These are phyloP conservation scores for Epistrophella euchroma DNA, from an alignment of 2,888 invertebrate species.

Conservation along the genomic window DNA sequence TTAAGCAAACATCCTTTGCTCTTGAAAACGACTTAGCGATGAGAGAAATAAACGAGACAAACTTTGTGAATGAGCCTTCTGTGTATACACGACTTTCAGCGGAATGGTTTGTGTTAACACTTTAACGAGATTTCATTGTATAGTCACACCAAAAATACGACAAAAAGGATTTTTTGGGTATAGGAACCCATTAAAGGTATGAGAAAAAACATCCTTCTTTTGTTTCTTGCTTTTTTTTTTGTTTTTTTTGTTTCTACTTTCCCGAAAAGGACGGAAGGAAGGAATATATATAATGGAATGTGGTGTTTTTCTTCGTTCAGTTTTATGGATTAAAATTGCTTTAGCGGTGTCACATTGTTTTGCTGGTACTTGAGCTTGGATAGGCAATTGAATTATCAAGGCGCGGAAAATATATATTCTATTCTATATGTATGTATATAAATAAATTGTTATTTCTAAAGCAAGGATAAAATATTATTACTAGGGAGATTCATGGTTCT, in stretches of 20 bases:
- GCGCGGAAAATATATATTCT: slow-evolving; percentile 51
- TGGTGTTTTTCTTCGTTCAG: slow-evolving; percentile 29
- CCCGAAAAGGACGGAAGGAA: not conserved
- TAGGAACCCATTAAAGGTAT: not conserved
- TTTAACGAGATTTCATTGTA: slow-evolving; percentile 79
- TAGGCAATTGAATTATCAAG: slow-evolving; percentile 71
- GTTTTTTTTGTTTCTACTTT: not conserved
- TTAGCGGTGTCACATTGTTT: slow-evolving; percentile 70
- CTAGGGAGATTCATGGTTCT: slow-evolving; percentile 18
- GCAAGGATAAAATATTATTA: slow-evolving; percentile 63
- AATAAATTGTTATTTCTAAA: slow-evolving; percentile 66
- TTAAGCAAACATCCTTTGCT: slow-evolving; percentile 54
- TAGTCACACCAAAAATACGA: slow-evolving; percentile 50
- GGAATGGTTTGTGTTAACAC: slow-evolving; percentile 78
- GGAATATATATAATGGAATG: slow-evolving; percentile 18
- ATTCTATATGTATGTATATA: not conserved
- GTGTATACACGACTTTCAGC: slow-evolving; percentile 26
- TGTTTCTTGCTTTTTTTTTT: not conserved
- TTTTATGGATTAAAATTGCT: slow-evolving; percentile 71
- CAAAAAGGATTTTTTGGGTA: slow-evolving; percentile 53
- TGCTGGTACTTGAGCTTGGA: slow-evolving; percentile 28
- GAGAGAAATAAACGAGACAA: slow-evolving; percentile 18
- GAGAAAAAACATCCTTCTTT: slow-evolving; percentile 45
- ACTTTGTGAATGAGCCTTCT: slow-evolving; percentile 34
- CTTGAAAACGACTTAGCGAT: slow-evolving; percentile 10